These are phyloP conservation scores for Acanthosepion lycidas DNA, from an alignment of 2,888 invertebrate species.

Conservation along the genomic window DNA sequence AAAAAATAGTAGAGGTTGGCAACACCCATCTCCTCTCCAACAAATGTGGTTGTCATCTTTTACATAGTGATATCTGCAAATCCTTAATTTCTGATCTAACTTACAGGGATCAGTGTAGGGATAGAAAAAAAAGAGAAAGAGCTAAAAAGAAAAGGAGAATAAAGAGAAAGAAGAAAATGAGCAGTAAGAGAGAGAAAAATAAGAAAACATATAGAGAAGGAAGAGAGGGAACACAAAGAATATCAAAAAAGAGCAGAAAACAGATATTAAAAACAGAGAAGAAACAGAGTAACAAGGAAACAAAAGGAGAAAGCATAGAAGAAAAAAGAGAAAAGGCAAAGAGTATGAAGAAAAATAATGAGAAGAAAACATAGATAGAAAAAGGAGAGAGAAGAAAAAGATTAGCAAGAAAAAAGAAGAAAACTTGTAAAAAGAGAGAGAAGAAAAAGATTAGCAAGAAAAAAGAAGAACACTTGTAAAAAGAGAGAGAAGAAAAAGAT, in stretches of 20 bases:
- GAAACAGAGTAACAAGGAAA: neutral
- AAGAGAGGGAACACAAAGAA: neutral
- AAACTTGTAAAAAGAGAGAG: rapidly evolving
- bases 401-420: neutral
- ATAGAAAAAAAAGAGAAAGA: too few species aligned
- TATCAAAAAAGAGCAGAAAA: neutral
- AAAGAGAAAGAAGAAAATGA: neutral
- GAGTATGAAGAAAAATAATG: neutral
- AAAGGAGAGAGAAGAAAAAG: neutral
- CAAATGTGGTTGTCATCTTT: too few species aligned
- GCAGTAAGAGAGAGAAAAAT: neutral
- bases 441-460: too few species aligned
- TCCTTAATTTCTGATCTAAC: too few species aligned
- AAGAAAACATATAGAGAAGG: neutral
- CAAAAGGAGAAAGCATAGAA: neutral
- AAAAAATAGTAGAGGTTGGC: too few species aligned
- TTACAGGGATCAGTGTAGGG: too few species aligned
- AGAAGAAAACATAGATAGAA: neutral
- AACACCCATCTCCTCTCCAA: too few species aligned
- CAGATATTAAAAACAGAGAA: too few species aligned
- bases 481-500: neutral
- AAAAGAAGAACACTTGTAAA: too few species aligned
- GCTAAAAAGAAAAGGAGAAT: neutral
- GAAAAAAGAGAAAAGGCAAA: neutral
- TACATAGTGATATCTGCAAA: too few species aligned